Conservation (phyloP, 2,113 vertebrate species). For the Orientallactaga bullata region DNA sequence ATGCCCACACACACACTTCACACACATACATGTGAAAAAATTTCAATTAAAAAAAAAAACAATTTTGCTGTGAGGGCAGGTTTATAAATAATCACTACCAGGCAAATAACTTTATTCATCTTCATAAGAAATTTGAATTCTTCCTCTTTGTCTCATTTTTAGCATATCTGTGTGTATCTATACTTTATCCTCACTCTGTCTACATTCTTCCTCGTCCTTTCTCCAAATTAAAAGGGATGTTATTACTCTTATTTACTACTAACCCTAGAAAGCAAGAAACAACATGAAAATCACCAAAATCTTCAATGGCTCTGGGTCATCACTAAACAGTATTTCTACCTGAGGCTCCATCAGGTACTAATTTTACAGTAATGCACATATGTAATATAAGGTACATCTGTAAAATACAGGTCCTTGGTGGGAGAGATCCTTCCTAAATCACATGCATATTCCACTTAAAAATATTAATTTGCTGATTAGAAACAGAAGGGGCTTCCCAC, state of each 20-base stretch:
- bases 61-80: slow-evolving; percentile 57
- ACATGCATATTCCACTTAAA: slow-evolving; percentile 48
- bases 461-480: slow-evolving; percentile 75
- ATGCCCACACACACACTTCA: too few species aligned
- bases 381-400: too few species aligned
- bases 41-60: too few species aligned
- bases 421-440: slow-evolving; percentile 67
- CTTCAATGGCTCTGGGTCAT: slow-evolving; percentile 64
- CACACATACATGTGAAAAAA: too few species aligned
- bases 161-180: slow-evolving; percentile 54
- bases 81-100: slow-evolving; percentile 58
- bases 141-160: slow-evolving; percentile 53
- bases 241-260: slow-evolving; percentile 60
- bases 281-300: slow-evolving; percentile 67
- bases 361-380: slow-evolving; percentile 66
- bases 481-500: background rate
- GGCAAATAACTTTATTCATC: background rate
- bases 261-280: slow-evolving; percentile 51
- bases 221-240: slow-evolving; percentile 66
- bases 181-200: slow-evolving; percentile 50
- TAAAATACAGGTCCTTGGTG: slow-evolving; percentile 66
- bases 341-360: slow-evolving; percentile 23
- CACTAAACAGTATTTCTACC: slow-evolving; percentile 65
- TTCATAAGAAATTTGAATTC: slow-evolving; percentile 67
- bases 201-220: slow-evolving; percentile 59